Evolutionary conservation across 2,888 invertebrate genomes (phyloP).

Genomic region (Xanthorhoe designata): DNA sequence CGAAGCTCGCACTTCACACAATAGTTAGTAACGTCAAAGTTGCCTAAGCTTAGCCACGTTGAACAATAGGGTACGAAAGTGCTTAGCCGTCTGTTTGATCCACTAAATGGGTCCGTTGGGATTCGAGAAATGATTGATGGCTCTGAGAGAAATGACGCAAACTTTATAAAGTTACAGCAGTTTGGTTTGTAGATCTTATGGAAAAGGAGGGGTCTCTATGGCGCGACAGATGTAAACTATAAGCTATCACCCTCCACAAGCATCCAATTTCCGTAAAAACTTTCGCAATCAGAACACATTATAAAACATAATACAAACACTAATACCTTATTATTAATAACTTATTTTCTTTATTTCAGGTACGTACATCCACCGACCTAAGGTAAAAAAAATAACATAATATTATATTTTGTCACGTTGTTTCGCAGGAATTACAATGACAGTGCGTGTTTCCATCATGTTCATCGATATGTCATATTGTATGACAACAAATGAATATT

Average conservation of each 20-base stretch:
- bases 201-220: neutral
- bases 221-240: neutral
- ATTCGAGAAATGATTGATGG: constrained; percentile 27
- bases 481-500: neutral
- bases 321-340: neutral
- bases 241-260: too few species aligned
- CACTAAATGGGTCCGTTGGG: constrained; percentile 27
- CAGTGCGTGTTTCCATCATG: neutral
- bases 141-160: constrained; percentile 22
- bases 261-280: too few species aligned
- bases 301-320: too few species aligned
- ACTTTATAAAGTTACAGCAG: constrained; percentile 28
- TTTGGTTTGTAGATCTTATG: constrained; percentile 27
- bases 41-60: neutral
- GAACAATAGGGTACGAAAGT: constrained; percentile 3
- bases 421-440: constrained; percentile 7
- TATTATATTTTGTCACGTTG: neutral
- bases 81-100: constrained; percentile 18
- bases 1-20: neutral
- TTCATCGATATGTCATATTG: constrained; percentile 2
- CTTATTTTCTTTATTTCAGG: constrained; percentile 10
- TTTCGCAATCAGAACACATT: too few species aligned
- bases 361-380: neutral
- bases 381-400: neutral
- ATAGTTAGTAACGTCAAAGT: neutral